Percentiles rank a stretch among this genome's conserved stretches.
phyloP scores from a whole-genome alignment of 2,888 invertebrate species.

The Chalcosyrphus nemorum region DNA sequence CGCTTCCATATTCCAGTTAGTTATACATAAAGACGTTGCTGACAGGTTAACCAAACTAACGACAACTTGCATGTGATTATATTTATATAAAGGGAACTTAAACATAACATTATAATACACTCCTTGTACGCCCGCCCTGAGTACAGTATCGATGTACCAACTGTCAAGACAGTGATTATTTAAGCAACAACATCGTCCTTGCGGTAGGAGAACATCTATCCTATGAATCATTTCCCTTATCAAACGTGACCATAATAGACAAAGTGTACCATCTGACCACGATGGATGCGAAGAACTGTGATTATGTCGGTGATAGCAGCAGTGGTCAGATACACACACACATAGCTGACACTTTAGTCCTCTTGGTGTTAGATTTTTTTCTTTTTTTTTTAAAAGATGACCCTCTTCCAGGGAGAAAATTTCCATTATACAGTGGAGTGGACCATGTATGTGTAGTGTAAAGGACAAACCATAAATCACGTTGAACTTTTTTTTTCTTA shows the following conservation, averaged over 20 bases:
- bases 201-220: not conserved
- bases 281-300: slow-evolving; percentile 13
- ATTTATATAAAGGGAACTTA: too few species aligned
- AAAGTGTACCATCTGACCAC: slow-evolving; percentile 52
- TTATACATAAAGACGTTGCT: too few species aligned
- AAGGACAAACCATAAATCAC: slow-evolving; percentile 65
- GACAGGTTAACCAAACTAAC: too few species aligned
- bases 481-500: slow-evolving; percentile 52
- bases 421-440: slow-evolving; percentile 19
- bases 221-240: slow-evolving; percentile 50
- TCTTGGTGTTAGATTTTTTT: slow-evolving; percentile 11
- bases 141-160: slow-evolving; percentile 1
- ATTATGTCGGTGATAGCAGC: slow-evolving; percentile 55
- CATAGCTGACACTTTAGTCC: slow-evolving; percentile 37
- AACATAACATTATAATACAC: too few species aligned
- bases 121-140: too few species aligned
- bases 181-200: not conserved
- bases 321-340: slow-evolving; percentile 35
- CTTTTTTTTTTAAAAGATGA: slow-evolving; percentile 28
- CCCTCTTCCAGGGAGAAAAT: slow-evolving; percentile 39
- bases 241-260: slow-evolving; percentile 62
- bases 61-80: too few species aligned
- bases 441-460: slow-evolving; percentile 1
- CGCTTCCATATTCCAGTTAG: too few species aligned
- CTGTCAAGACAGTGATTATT: slow-evolving; percentile 28